Percentiles rank a stretch among this genome's conserved stretches.
Conservation (phyloP, 2,113 vertebrate species). For the Poicephalus gulielmi region DNA sequence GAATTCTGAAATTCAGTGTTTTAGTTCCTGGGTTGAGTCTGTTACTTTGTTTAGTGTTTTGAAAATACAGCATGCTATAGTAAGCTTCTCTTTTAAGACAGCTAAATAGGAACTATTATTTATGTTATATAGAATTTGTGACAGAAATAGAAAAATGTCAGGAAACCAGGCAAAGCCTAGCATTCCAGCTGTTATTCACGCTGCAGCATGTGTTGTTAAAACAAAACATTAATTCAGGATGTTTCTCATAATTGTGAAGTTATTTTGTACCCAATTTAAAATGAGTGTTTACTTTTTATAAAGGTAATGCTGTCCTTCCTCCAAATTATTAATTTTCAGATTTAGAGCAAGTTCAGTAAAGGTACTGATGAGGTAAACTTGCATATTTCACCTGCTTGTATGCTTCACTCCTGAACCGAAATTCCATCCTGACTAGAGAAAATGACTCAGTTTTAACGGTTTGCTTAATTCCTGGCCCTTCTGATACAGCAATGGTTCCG, state of each 20-base stretch:
- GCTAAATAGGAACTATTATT: slow-evolving; percentile 16
- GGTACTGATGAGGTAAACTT: not conserved
- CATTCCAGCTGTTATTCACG: not conserved
- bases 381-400: not conserved
- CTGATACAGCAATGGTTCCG: not conserved
- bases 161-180: not conserved
- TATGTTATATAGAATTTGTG: slow-evolving; percentile 5
- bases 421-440: not conserved
- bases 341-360: not conserved
- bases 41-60: not conserved
- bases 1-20: not conserved
- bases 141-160: slow-evolving; percentile 41
- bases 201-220: not conserved
- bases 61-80: not conserved
- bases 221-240: not conserved
- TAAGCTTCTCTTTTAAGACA: not conserved
- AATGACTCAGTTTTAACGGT: not conserved
- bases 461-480: not conserved
- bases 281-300: not conserved
- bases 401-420: not conserved
- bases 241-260: not conserved
- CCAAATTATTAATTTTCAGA: not conserved
- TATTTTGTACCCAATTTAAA: not conserved
- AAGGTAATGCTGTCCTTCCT: not conserved
- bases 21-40: not conserved